Base-by-base conservation (phyloP, 2,797 vertebrate genomes). In the Malurus leucopterus region DNA sequence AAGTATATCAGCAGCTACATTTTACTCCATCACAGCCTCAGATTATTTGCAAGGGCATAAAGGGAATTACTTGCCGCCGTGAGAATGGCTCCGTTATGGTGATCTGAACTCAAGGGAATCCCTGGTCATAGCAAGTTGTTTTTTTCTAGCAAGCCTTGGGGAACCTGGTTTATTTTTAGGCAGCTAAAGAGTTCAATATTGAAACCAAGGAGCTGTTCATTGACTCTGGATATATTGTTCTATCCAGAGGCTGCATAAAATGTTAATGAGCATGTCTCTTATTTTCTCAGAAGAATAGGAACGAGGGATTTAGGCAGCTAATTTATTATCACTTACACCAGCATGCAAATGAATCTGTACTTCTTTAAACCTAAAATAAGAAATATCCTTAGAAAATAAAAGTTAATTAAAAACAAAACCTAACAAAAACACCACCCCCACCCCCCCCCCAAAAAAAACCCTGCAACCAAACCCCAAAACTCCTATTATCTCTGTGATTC, bases 301-400 rank as follows among this genome's bases (percentile, higher is more conserved):
- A 84, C 32, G 12, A 57, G 44, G 38, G 47, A 74, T 68, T 91
- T 86, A 64, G 49, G 50, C 53, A 90, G 63, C 12, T 89, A 92
- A 88, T 88, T 95, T 82, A 61, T 89, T 90, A 86, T 62, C 70
- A 43, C 47, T 89, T 88, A 62, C 32, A 79, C 24, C 8, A 63
- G 24, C 40, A 67, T 89, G 84, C 43, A 93, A 94, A 92, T 86
- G 22, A 80, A 80, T 51, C 38, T 85, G 40, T 47, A 47, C 32
- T 82, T 92, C 50, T 74, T 23, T 78, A 71, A 78, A 50, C 8
- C 11, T 44, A 53, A 80, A 64, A 50, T 43, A 84, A 83, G 29
- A 65, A 87, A 61, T 24, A 61, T 21, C 34, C 44, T 65, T 81
- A 83, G 23, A 69, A 72, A 32, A 62, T 78, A 91, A 63, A 83